phyloP scores from a whole-genome alignment of 2,797 vertebrate species.

The Siniperca obscura region DNA sequence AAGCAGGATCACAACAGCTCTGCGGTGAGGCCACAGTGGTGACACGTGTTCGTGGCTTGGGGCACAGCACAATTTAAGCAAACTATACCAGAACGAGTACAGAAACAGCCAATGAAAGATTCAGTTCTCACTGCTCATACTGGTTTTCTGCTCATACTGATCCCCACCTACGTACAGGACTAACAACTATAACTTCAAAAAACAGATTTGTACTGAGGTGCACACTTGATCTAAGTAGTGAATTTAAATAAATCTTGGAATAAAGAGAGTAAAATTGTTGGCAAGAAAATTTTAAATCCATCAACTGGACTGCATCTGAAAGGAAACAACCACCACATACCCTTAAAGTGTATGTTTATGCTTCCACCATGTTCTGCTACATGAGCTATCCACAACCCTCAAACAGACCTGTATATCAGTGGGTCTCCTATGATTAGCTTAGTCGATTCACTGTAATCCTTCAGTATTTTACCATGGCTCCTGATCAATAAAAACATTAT shows the following conservation, averaged over 20 bases:
- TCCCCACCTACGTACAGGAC: not conserved
- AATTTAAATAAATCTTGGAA: not conserved
- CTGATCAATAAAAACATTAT: conserved; percentile 29
- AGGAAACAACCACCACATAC: conserved; percentile 1
- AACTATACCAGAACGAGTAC: conserved; percentile 83
- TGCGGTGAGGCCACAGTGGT: not conserved
- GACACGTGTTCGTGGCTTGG: not conserved
- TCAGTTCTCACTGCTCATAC: conserved; percentile 2
- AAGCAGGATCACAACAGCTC: not conserved
- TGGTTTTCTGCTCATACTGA: not conserved
- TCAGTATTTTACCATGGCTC: conserved; percentile 47
- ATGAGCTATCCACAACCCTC: conserved; percentile 43
- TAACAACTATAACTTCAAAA: not conserved
- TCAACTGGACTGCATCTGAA: conserved; percentile 4
- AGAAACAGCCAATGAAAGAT: conserved; percentile 66
- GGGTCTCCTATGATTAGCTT: conserved; percentile 40
- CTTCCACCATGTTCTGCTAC: conserved; percentile 38
- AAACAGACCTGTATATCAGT: conserved; percentile 28
- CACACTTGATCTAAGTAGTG: not conserved
- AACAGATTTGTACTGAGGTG: not conserved
- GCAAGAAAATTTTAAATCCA: not conserved
- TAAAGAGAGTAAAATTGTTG: not conserved
- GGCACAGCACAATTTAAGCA: not conserved
- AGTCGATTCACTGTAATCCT: conserved; percentile 33
- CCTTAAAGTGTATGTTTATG: not conserved